These are phyloP conservation scores for Zosterops lateralis DNA, from an alignment of 2,113 vertebrate species.

Conservation along the genomic window DNA sequence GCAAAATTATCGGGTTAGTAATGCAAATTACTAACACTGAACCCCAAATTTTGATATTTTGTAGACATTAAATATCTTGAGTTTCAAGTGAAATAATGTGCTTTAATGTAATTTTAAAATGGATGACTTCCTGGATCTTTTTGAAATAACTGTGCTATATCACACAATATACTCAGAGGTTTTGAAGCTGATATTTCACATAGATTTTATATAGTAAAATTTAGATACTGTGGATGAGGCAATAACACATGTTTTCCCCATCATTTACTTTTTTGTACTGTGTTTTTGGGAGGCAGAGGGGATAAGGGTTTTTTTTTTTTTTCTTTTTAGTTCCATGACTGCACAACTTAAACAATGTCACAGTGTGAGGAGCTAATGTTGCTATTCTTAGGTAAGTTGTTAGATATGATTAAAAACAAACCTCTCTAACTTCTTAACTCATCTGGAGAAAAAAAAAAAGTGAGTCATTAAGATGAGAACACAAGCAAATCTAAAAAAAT, in stretches of 20 bases:
- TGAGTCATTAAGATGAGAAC: neutral
- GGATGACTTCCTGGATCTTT: neutral
- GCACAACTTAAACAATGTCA: neutral
- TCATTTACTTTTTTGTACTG: neutral
- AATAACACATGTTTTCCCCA: neutral
- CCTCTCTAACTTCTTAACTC: neutral
- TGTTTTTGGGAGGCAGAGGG: rapidly evolving
- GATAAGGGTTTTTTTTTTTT: rapidly evolving
- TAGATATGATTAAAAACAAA: neutral
- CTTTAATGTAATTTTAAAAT: neutral
- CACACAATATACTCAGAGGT: neutral
- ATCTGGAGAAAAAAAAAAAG: neutral
- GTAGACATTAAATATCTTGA: neutral
- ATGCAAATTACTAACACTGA: neutral
- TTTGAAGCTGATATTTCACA: neutral
- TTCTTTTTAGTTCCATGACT: neutral
- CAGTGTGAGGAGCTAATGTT: neutral
- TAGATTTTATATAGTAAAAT: neutral
- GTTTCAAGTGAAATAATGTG: neutral
- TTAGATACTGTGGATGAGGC: rapidly evolving
- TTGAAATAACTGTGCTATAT: neutral
- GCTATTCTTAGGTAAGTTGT: neutral
- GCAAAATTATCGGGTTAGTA: neutral
- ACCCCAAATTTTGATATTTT: neutral
- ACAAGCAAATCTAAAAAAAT: neutral